Evolutionary conservation across 1,140 invertebrate species (phyloP), one percentile per base, ranked within the genome.

Genomic region (Macrobrachium nipponense): DNA sequence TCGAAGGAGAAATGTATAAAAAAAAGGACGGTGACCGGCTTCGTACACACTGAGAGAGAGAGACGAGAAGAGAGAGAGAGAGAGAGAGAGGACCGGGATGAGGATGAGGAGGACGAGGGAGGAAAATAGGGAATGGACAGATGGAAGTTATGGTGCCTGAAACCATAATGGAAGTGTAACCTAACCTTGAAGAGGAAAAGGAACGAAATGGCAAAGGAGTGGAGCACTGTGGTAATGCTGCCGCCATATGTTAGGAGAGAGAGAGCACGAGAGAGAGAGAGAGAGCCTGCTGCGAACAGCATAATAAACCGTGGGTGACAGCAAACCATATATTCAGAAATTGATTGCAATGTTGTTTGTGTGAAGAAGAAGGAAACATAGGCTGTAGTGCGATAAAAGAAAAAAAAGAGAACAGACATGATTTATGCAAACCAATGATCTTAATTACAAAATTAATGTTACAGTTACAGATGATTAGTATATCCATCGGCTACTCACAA

Each of bases 31-130:
- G 27, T 36, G 27, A 36, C 27, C 27, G 27, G 27, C 27, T 36
- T 36, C 27, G 27, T 36, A 36, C 27, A 36, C 27, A 36, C 27
- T 61, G 51, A 77, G 17, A 61, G 43, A 59, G 51, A 59, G 51
- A 77, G 51, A 59, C n/a, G 51, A 77, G 58, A 23, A 77, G 58
- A 61, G 75, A 77, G 58, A 77, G 75, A 51, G 68, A 70, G 68
- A 27, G 62, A 36, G 43, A 36, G 68, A 36, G 68, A 23, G 68
- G 20, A 36, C 2, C n/a, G 64, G 64, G 64, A 27, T 68, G 64
- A 68, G 64, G 64, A n/a, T 1, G 64, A 11, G 27, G 68, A 70
- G 8, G 68, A 70, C 4, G 43, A 70, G 68, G 20, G 68, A 70
- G n/a, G 20, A 15, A n/a, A 23, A 20, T 23, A 70, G 68, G 20